These are phyloP conservation scores for Pristis pectinata DNA, from an alignment of 2,797 vertebrate species.

Conservation along the genomic window DNA sequence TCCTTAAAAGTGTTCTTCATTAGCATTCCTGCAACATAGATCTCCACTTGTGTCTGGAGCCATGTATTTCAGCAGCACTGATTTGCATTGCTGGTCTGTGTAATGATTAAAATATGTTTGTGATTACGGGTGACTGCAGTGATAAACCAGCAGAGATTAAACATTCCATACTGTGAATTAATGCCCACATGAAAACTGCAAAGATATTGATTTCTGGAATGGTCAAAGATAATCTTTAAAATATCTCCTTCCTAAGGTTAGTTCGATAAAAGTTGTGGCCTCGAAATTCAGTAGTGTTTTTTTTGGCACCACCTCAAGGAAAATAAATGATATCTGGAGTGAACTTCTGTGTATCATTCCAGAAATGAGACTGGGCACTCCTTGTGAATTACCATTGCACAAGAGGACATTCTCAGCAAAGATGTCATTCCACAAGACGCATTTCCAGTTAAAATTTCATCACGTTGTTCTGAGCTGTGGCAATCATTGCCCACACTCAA, in stretches of 20 bases:
- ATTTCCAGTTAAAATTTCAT: too few relatives aligned
- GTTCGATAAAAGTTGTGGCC: not conserved
- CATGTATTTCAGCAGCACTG: not conserved
- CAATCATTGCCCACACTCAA: too few relatives aligned
- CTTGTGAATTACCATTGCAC: too few relatives aligned
- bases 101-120: not conserved
- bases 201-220: not conserved
- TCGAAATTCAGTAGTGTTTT: too few relatives aligned
- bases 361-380: too few relatives aligned
- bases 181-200: not conserved
- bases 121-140: not conserved
- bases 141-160: not conserved
- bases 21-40: not conserved
- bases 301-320: too few relatives aligned
- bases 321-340: too few relatives aligned
- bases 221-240: not conserved
- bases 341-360: too few relatives aligned
- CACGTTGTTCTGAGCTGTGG: too few relatives aligned
- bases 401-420: too few relatives aligned
- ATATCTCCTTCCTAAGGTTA: not conserved
- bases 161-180: not conserved
- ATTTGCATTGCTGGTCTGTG: not conserved
- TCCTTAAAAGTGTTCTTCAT: not conserved
- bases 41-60: not conserved
- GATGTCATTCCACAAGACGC: too few relatives aligned